Evolutionary conservation across 2,113 vertebrate genomes (phyloP), one percentile per base, ranked within the genome.

Genomic region (Sturnira hondurensis): DNA sequence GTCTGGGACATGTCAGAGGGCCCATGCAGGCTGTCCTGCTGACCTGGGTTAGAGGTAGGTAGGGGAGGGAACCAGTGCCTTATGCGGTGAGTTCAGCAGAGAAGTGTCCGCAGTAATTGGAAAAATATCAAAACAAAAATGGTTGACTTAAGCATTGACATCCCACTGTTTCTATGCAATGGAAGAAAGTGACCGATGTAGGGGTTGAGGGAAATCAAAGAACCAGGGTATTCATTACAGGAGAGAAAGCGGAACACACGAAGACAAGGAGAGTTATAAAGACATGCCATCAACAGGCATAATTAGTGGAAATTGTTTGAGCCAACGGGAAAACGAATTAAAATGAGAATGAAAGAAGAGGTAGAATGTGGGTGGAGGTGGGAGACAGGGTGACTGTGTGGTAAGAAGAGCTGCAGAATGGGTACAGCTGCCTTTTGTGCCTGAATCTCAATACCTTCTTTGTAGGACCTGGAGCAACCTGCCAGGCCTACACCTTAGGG

Each of bases 21-120:
- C 3, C 56, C 74, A 26, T 10, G 0, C 0, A 41, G 63, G 8
- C 4, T 50, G 31, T 20, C 14, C 61, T 36, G 22, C 33, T 33
- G 41, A 43, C 58, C 52, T 63, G 33, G 68, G 45, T 1, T 19
- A 26, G 67, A 56, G 54, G 19, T 56, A 22, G 54, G 54, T 19
- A 56, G 54, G 54, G 50, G 50, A 43, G 24, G 52, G 22, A 31
- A 8, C 11, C 47, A 20, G 33, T 0, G 0, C 54, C 54, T n/a
- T 22, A n/a, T 22, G 20, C 17, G 26, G 77, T 7, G 15, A 68
- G 16, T 7, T 82, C 12, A n/a, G 10, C 10, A 31, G 22, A 81
- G 70, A 45, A 9, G 4, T 31, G 11, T 24, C 43, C 52, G 10
- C 22, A 67, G 67, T 11, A 43, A 61, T 1, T 24, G 0, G 45